Base-by-base conservation (phyloP, 2,888 invertebrate genomes). In the Dryobotodes eremita region DNA sequence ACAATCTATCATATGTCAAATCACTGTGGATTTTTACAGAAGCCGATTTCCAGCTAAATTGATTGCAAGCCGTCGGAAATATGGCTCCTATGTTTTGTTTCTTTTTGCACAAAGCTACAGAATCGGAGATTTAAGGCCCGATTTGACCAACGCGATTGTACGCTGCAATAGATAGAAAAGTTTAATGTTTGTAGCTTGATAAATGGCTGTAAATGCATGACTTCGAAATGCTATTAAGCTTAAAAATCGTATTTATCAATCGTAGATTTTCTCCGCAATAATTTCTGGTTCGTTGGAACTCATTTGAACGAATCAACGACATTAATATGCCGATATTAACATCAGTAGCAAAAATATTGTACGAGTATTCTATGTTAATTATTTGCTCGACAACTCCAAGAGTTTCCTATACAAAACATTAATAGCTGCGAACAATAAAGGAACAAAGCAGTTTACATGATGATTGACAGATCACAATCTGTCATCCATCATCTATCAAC, bases 1-100 rank as follows among this genome's bases (percentile, higher is more conserved):
- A 75, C 77, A 83, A 88, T 88, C 80, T 68, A 78, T 84, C 88
- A 85, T 31, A 79, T 75, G 89, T 87, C 89, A 79, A 87, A 88
- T 85, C 80, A 71, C 61, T 64, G 64, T 71, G 79, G 86, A 77
- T 87, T 83, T 76, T 87, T 80, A 79, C 78, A 64, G 82, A 76
- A 87, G 80, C 79, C 72, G 79, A 80, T 87, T 81, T 83, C 66
- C 82, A 79, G 80, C 79, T 59, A 74, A 87, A 88, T 89, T 83
- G 85, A 89, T 88, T 85, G 89, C 71, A 75, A 72, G 59, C 77
- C 57, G 55, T 66, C 50, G 79, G 68, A 77, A 87, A 89, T 82
- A 89, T 86, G 75, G 65, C 50, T 71, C 13, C 15, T 2, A 26
- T 77, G 73, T 78, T 86, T 77, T 81, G 55, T 84, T 75, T 66